Evolutionary conservation across 2,888 invertebrate genomes (phyloP).

Genomic region (Calliopum simillimum): DNA sequence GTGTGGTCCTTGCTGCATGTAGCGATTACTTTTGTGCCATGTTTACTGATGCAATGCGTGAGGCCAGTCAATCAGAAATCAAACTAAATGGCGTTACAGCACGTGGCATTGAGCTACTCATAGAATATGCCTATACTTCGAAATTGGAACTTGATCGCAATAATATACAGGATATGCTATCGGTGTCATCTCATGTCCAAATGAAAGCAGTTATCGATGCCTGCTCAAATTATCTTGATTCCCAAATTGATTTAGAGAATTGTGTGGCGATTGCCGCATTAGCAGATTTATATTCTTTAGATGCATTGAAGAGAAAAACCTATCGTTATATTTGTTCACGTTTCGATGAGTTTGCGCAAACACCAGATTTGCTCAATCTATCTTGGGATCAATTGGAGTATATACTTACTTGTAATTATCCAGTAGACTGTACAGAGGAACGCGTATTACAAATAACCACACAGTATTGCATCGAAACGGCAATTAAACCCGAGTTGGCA

Average conservation of each 20-base stretch:
- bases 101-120: constrained; percentile 73
- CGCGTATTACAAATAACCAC: constrained; percentile 73
- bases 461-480: constrained; percentile 69
- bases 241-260: constrained; percentile 77
- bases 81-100: constrained; percentile 76
- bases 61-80: constrained; percentile 75
- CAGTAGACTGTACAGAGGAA: constrained; percentile 76
- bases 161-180: constrained; percentile 76
- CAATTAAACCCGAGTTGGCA: constrained; percentile 46
- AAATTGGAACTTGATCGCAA: constrained; percentile 68
- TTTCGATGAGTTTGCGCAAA: constrained; percentile 72
- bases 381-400: constrained; percentile 73
- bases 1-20: constrained; percentile 77
- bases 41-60: constrained; percentile 78
- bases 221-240: constrained; percentile 75
- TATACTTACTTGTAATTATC: constrained; percentile 74
- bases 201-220: constrained; percentile 75
- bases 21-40: constrained; percentile 82
- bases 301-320: constrained; percentile 71
- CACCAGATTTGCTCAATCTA: constrained; percentile 73
- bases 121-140: constrained; percentile 79
- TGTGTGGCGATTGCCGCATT: constrained; percentile 78
- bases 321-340: constrained; percentile 76
- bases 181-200: constrained; percentile 77
- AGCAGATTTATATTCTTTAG: constrained; percentile 76